Percentiles rank a stretch among this genome's conserved stretches.
Evolutionary conservation across 2,113 vertebrate genomes (phyloP).

Genomic region (Colossoma macropomum): DNA sequence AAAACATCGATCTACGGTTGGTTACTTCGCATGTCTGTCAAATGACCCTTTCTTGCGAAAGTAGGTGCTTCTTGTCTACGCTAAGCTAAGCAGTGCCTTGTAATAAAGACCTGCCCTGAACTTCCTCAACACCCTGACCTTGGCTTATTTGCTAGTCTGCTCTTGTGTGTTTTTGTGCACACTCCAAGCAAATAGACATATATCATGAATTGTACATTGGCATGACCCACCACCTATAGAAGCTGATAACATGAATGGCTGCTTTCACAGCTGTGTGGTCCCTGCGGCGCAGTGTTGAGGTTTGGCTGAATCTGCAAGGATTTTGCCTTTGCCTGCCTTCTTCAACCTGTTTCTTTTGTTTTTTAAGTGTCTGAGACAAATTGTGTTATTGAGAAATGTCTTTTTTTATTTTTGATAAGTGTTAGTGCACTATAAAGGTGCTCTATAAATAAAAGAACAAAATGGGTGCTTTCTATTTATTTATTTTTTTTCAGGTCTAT

Average conservation of each 20-base stretch:
- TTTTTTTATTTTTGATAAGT: too few species aligned
- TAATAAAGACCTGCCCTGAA: constrained; percentile 10
- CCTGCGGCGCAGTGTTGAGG: background rate
- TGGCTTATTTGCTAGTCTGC: background rate
- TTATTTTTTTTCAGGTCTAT: constrained; percentile 69
- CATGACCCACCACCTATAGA: background rate
- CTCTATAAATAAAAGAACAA: too few species aligned
- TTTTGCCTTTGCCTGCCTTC: background rate
- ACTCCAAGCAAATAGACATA: background rate
- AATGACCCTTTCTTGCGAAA: too few species aligned
- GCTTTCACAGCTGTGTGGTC: constrained; percentile 39
- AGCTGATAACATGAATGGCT: background rate
- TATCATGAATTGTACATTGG: background rate
- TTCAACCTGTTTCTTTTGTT: constrained; percentile 10
- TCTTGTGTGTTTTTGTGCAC: background rate
- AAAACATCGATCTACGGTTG: too few species aligned
- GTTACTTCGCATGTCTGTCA: too few species aligned
- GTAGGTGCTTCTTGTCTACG: too few species aligned
- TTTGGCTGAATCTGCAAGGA: background rate
- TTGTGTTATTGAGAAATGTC: background rate
- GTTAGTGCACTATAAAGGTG: too few species aligned
- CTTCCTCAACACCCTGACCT: background rate
- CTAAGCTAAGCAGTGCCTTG: constrained; percentile 56
- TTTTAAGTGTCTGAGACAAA: background rate
- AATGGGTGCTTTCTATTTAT: too few species aligned